Evolutionary conservation across 2,888 invertebrate species (phyloP).

Genomic region (Dolomedes plantarius): DNA sequence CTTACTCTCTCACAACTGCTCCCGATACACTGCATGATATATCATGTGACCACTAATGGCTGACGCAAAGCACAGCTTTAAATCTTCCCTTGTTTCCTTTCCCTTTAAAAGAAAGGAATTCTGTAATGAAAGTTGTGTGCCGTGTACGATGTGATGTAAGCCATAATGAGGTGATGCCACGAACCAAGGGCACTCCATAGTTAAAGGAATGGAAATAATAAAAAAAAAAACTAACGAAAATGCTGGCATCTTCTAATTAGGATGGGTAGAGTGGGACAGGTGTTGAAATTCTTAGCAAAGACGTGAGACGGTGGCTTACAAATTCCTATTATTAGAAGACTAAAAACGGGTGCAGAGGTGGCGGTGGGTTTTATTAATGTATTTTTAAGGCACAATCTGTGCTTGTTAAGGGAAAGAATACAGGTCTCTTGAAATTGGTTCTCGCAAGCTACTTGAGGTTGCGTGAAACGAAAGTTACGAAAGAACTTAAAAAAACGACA

Average conservation of each 20-base stretch:
- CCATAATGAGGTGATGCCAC: slow-evolving; percentile 51
- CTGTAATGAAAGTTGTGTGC: slow-evolving; percentile 50
- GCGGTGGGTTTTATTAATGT: slow-evolving; percentile 5
- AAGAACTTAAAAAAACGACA: not conserved
- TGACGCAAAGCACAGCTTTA: not conserved
- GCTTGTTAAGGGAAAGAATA: not conserved
- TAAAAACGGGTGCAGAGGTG: not conserved
- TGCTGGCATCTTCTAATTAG: slow-evolving; percentile 8
- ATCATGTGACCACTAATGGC: not conserved
- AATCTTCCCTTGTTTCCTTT: not conserved
- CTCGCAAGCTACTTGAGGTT: not conserved
- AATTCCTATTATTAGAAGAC: slow-evolving; percentile 8
- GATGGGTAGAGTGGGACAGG: slow-evolving; percentile 32
- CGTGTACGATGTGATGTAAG: slow-evolving; percentile 26
- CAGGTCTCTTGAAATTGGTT: not conserved
- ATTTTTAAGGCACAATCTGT: not conserved
- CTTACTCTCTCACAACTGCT: too few relatives aligned
- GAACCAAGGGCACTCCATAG: slow-evolving; percentile 17
- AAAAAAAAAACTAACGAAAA: not conserved
- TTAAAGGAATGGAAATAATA: not conserved
- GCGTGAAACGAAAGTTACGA: not conserved
- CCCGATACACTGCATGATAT: too few relatives aligned
- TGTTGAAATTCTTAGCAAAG: slow-evolving; percentile 40
- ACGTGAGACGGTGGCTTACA: slow-evolving; percentile 7
- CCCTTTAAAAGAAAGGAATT: slow-evolving; percentile 8